These are phyloP conservation scores for Penelope pileata DNA, from an alignment of 2,113 vertebrate species.

Conservation along the genomic window DNA sequence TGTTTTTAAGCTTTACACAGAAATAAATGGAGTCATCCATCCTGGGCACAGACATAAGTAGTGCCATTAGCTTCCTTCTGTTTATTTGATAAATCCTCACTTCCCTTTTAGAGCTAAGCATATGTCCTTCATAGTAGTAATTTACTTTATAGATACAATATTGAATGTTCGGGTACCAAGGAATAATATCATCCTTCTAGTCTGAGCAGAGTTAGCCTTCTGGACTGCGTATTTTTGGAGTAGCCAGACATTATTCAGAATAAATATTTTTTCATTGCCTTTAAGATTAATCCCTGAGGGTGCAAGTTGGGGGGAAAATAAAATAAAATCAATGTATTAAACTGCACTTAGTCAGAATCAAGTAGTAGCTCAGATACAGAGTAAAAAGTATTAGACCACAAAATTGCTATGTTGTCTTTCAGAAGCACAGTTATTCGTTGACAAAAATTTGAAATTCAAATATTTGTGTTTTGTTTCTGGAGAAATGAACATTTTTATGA, in stretches of 20 bases:
- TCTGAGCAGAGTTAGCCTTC: background rate
- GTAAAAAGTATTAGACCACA: background rate
- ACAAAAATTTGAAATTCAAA: background rate
- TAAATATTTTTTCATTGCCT: background rate
- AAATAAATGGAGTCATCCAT: background rate
- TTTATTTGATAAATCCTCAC: background rate
- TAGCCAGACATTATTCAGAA: background rate
- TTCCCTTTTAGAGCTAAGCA: background rate
- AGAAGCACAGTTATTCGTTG: background rate
- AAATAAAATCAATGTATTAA: background rate
- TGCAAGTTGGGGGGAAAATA: background rate
- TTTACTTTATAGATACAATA: background rate
- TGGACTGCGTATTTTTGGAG: background rate
- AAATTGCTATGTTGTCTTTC: background rate
- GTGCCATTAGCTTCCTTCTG: background rate
- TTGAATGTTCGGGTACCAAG: background rate
- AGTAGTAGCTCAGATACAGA: background rate
- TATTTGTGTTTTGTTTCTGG: background rate
- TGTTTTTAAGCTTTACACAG: background rate
- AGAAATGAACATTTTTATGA: background rate
- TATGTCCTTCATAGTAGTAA: background rate
- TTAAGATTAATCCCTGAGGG: background rate
- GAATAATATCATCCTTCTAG: background rate
- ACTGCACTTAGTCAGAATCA: background rate
- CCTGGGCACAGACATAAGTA: background rate